Conservation (phyloP, 2,888 invertebrate genomes). For the Kuschelorhynchus macadamiae region DNA sequence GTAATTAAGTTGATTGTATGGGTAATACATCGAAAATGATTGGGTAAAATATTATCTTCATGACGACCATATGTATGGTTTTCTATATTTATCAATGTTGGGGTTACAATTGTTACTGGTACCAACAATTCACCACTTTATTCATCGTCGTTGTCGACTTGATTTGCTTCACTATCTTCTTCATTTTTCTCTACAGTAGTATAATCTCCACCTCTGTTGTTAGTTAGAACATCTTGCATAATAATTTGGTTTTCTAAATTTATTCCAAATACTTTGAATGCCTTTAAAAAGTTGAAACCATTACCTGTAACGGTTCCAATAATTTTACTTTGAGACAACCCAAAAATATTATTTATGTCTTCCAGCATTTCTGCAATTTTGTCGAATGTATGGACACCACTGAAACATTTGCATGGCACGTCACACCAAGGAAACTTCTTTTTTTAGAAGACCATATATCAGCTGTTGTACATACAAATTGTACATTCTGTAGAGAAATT, state of each 20-base stretch:
- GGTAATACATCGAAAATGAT: conserved; percentile 1
- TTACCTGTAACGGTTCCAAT: conserved; percentile 42
- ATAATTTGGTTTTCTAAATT: not conserved
- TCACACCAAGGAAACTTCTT: conserved; percentile 34
- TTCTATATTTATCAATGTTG: too few relatives aligned
- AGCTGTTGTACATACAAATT: conserved; percentile 12
- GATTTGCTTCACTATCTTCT: too few relatives aligned
- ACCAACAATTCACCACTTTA: too few relatives aligned
- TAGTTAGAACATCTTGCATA: not conserved
- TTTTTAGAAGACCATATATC: conserved; percentile 35
- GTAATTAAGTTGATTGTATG: conserved; percentile 7
- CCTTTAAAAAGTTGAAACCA: conserved; percentile 46
- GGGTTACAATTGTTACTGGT: too few relatives aligned
- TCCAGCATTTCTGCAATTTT: too few relatives aligned
- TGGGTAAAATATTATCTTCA: not conserved
- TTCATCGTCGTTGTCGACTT: too few relatives aligned
- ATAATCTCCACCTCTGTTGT: too few relatives aligned
- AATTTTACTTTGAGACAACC: conserved; percentile 23
- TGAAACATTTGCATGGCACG: too few relatives aligned
- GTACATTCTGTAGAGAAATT: not conserved
- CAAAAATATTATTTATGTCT: conserved; percentile 36
- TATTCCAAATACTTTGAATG: conserved; percentile 41
- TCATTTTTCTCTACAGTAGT: too few relatives aligned
- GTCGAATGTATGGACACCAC: too few relatives aligned
- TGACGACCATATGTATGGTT: too few relatives aligned